Evolutionary conservation across 2,113 vertebrate species (phyloP).

Genomic region (Ceyx cyanopectus): DNA sequence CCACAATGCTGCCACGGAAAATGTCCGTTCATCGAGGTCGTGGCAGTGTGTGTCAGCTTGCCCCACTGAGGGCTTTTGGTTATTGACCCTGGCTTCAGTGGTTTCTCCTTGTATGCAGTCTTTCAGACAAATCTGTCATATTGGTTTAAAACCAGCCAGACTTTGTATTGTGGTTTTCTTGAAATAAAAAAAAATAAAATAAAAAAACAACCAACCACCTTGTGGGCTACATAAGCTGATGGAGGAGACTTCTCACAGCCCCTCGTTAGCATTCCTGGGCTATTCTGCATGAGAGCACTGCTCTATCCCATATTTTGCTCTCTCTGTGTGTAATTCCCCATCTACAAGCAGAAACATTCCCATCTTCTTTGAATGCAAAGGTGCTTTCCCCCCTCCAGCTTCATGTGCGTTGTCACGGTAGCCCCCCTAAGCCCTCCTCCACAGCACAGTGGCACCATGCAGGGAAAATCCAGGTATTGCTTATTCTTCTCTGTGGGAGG

Average conservation of each 20-base stretch:
- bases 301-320: background rate
- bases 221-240: background rate
- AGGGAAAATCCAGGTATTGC: background rate
- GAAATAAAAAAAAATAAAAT: background rate
- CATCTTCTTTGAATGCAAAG: background rate
- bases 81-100: background rate
- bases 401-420: rapidly evolving
- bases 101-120: background rate
- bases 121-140: background rate
- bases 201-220: background rate
- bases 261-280: background rate
- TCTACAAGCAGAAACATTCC: background rate
- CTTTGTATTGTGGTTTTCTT: background rate
- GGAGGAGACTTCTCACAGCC: background rate
- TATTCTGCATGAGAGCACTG: background rate
- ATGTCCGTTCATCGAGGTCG: rapidly evolving
- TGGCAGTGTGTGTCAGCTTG: background rate
- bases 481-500: background rate
- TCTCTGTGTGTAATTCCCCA: background rate
- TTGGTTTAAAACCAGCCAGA: background rate
- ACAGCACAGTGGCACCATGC: background rate
- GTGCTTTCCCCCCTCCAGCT: background rate
- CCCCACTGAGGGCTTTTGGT: background rate
- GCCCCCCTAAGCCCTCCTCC: background rate
- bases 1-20: background rate